Conservation (phyloP, 2,888 invertebrate species). For the Chirona hameri region DNA sequence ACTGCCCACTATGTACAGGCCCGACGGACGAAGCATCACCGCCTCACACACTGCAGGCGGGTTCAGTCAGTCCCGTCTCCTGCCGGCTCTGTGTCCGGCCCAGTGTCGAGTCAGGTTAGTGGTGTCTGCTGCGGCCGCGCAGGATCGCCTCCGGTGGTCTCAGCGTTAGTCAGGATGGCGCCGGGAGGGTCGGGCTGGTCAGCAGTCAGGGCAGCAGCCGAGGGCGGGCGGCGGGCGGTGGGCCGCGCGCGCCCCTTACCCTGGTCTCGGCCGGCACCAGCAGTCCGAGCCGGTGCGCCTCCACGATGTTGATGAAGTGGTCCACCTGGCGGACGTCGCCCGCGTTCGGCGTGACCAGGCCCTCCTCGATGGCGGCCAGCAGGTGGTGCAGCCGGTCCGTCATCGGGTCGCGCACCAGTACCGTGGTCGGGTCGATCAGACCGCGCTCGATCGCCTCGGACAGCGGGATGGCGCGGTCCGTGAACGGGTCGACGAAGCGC, state of each 20-base stretch:
- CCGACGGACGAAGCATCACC: background rate
- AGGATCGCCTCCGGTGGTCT: too few species aligned
- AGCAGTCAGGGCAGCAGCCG: background rate
- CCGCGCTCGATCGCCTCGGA: conserved; percentile 78
- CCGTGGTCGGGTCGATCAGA: conserved; percentile 54
- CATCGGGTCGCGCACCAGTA: conserved; percentile 38
- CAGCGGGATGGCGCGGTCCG: conserved; percentile 71
- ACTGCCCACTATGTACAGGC: too few species aligned
- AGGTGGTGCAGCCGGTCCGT: conserved; percentile 37
- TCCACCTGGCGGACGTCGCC: conserved; percentile 35
- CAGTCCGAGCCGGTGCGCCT: conserved; percentile 7
- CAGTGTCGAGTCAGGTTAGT: too few species aligned
- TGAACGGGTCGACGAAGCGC: conserved; percentile 72
- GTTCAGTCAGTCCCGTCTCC: background rate
- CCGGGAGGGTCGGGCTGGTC: background rate
- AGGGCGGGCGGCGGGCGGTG: background rate
- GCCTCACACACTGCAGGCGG: background rate
- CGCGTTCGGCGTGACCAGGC: conserved; percentile 37
- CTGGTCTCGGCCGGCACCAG: conserved; percentile 24
- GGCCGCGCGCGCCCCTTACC: conserved; percentile 14
- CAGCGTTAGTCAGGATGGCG: background rate
- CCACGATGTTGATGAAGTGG: conserved; percentile 25
- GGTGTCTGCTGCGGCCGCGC: too few species aligned
- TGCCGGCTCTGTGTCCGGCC: too few species aligned
- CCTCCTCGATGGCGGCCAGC: conserved; percentile 35